Evolutionary conservation across 2,888 invertebrate genomes (phyloP), one percentile per base, ranked within the genome.

Genomic region (Strigamia transsilvanica): DNA sequence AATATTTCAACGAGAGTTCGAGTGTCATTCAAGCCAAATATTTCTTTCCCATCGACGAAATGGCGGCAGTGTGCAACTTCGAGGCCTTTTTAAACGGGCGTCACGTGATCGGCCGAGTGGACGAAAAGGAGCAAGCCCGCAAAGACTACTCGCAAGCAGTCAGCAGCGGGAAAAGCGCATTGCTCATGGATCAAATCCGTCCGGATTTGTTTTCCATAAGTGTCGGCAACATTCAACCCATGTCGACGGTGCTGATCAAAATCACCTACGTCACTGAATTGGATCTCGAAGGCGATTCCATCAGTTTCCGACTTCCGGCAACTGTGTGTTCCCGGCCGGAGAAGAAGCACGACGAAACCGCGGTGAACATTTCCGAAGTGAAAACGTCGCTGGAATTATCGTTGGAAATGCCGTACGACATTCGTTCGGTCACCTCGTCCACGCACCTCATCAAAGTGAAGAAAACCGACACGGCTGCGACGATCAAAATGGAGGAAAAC

Each of bases 51-150:
- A 85, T 89, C 80, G 87, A 87, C 66, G 88, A 88, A 27, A 86
- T 86, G 84, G 88, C 88, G 15, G 88, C 87, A 12, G 88, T 89
- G 38, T 88, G 88, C 85, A 88, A 88, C 0, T 89, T 89, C 85
- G 89, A 89, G 83, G 89, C 88, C 1, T 88, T 87, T 85, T 88
- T 89, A 83, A 88, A 88, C 83, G 87, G 87, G 66, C 88, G 88
- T 82, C 88, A 88, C 83, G 86, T 89, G 15, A 85, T 88, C 4
- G 88, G 88, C 13, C 86, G 84, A 82, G 87, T 88, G 81, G 88
- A 89, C 83, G 88, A 88, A 85, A 89, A 88, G 83, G 87, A 88
- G 83, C 85, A 84, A 21, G 89, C 88, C 9, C 87, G 87, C 81
- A 84, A 85, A 56, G 88, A 88, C 82, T 89, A 89, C 85, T 86